Evolutionary conservation across 2,113 vertebrate species (phyloP).

Genomic region (Poicephalus meyeri): DNA sequence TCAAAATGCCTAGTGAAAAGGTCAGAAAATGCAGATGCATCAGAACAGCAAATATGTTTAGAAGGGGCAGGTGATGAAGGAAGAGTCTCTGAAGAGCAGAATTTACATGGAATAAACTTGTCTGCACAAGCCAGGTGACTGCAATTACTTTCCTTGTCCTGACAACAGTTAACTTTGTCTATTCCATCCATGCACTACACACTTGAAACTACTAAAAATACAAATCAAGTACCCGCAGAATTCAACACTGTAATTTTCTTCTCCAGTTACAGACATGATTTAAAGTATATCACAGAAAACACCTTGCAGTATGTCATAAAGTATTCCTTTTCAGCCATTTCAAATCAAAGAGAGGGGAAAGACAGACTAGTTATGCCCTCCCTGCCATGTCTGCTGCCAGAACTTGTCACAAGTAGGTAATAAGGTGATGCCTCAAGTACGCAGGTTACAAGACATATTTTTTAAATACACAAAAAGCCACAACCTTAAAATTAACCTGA

Average conservation of each 20-base stretch:
- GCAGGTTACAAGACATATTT: not conserved
- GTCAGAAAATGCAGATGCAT: not conserved
- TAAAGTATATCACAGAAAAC: not conserved
- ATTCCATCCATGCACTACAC: not conserved
- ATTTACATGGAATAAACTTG: not conserved
- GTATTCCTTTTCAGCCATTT: not conserved
- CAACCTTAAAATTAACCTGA: not conserved
- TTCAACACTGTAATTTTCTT: not conserved
- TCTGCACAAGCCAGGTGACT: not conserved
- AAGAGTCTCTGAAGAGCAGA: not conserved
- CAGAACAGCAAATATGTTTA: not conserved
- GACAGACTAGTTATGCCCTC: not conserved
- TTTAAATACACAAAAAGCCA: not conserved
- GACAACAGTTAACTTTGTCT: not conserved
- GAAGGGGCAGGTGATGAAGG: not conserved
- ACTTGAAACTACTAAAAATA: not conserved
- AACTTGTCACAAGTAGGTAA: not conserved
- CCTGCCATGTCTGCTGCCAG: not conserved
- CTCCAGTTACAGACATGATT: not conserved
- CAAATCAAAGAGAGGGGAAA: not conserved
- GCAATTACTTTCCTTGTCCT: not conserved
- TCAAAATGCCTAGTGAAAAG: not conserved
- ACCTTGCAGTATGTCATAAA: not conserved
- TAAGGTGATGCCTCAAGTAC: not conserved
- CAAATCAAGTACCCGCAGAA: not conserved